phyloP scores from a whole-genome alignment of 2,113 vertebrate genomes.

The Corythornis madagascariensis region DNA sequence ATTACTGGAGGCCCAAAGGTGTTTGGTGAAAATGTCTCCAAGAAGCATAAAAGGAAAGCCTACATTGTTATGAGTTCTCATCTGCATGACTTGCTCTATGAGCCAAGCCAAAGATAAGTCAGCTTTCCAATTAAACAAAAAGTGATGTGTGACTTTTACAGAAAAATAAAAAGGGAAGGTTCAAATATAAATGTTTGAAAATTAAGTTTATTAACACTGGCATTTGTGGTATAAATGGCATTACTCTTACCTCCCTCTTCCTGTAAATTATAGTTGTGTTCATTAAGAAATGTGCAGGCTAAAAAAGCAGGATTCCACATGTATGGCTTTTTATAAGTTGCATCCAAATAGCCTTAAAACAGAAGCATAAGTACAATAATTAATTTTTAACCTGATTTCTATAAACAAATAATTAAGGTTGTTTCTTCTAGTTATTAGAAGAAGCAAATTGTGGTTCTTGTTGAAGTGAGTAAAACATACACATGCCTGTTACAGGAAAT shows the following conservation, averaged over 20 bases:
- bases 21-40: not conserved
- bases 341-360: constrained; percentile 22
- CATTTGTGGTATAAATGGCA: not conserved
- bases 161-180: not conserved
- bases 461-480: not conserved
- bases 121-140: not conserved
- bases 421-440: not conserved
- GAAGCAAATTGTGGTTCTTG: not conserved
- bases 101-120: not conserved
- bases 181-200: not conserved
- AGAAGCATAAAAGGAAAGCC: not conserved
- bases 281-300: not conserved
- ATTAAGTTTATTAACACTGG: not conserved
- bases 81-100: not conserved
- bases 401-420: not conserved
- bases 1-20: not conserved
- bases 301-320: constrained; percentile 23
- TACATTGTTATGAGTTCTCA: not conserved
- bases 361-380: not conserved
- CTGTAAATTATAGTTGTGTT: constrained; percentile 20
- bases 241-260: constrained; percentile 66
- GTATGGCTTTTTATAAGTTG: constrained; percentile 22
- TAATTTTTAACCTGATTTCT: not conserved
- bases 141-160: not conserved
- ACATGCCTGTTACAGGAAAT: not conserved